phyloP scores from a whole-genome alignment of 2,797 vertebrate species.

The Carcharodon carcharias region DNA sequence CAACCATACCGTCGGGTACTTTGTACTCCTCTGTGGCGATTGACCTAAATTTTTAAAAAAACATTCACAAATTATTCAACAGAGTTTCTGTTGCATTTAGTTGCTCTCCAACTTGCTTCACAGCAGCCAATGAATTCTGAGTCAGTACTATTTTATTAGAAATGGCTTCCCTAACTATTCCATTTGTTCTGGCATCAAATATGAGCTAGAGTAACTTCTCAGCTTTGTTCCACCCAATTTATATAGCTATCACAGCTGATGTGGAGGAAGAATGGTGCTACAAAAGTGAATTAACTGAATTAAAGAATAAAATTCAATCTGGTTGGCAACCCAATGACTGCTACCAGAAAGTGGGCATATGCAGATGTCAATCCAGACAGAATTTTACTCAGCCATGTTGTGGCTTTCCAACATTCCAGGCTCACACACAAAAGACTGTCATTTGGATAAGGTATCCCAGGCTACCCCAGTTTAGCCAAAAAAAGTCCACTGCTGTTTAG shows the following conservation, averaged over 20 bases:
- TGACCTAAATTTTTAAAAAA: constrained; percentile 61
- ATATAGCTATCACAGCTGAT: neutral
- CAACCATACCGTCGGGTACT: constrained; percentile 98
- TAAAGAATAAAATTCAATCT: neutral
- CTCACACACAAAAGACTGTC: neutral
- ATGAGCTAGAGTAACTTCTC: neutral
- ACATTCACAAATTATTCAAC: neutral
- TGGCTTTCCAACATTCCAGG: neutral
- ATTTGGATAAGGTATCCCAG: neutral
- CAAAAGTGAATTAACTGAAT: neutral
- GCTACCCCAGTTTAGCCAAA: neutral
- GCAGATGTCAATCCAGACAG: neutral
- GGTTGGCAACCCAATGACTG: neutral
- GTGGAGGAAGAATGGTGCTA: neutral
- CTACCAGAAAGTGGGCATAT: neutral
- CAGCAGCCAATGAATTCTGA: neutral
- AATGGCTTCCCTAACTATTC: neutral
- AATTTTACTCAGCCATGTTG: neutral
- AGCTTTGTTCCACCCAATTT: neutral
- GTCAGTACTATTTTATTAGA: neutral
- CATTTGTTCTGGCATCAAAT: neutral
- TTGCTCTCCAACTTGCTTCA: neutral
- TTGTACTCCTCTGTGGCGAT: constrained; percentile 91
- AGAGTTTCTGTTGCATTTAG: neutral
- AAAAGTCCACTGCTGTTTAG: neutral